A percentile compares a stretch with the other conserved stretches of the same genome.
Conservation (phyloP, 2,113 vertebrate genomes). For the Esox niger region DNA sequence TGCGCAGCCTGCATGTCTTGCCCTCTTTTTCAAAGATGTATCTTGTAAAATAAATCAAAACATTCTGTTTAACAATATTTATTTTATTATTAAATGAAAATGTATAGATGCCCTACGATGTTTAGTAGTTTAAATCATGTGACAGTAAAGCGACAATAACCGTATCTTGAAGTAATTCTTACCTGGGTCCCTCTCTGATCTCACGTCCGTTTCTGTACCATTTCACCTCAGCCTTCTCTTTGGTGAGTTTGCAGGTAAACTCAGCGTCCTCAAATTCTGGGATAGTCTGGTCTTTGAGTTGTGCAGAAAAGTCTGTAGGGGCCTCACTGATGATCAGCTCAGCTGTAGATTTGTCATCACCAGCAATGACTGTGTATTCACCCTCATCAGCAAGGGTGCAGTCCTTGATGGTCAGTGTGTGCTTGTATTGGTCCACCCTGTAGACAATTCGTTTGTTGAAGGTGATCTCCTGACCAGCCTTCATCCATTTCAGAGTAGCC, state of each 20-base stretch:
- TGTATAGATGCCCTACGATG: background rate
- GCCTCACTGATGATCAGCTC: conserved; percentile 97
- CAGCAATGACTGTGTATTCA: conserved; percentile 89
- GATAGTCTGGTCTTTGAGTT: conserved; percentile 93
- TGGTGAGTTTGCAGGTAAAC: conserved; percentile 90
- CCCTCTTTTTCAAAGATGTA: conserved; percentile 92
- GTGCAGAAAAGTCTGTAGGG: conserved; percentile 86
- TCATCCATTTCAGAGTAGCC: conserved; percentile 90
- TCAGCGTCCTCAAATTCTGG: conserved; percentile 93
- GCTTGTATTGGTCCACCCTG: conserved; percentile 90
- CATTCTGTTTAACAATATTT: background rate
- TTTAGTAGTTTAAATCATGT: background rate
- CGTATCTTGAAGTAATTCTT: conserved; percentile 26
- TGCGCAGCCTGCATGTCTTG: conserved; percentile 81
- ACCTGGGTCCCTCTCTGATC: conserved; percentile 95
- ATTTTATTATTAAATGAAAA: background rate
- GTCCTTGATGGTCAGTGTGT: conserved; percentile 91
- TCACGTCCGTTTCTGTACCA: conserved; percentile 97
- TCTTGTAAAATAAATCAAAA: conserved; percentile 65
- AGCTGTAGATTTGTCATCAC: conserved; percentile 85
- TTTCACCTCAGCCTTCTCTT: conserved; percentile 92
- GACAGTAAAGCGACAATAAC: background rate
- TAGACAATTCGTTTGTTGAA: conserved; percentile 85
- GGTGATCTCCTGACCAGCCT: conserved; percentile 84
- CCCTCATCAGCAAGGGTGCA: conserved; percentile 92